A percentile compares a stretch with the other conserved stretches of the same genome.
These are phyloP conservation scores for Liposcelis brunnea DNA, from an alignment of 2,888 invertebrate species.

Conservation along the genomic window DNA sequence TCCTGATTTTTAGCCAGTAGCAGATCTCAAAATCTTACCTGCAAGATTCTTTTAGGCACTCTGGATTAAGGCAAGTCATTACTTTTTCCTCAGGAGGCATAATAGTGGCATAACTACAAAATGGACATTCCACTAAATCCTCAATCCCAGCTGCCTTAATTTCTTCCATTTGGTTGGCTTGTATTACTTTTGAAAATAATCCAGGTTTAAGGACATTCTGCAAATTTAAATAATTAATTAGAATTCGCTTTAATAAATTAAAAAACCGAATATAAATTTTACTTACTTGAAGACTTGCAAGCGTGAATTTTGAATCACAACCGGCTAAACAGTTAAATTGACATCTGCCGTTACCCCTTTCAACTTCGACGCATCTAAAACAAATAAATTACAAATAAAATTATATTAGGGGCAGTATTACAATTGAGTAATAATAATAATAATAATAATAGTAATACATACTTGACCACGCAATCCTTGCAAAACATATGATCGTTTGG, in stretches of 20 bases:
- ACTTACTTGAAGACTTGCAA: constrained; percentile 24
- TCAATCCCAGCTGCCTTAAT: constrained; percentile 34
- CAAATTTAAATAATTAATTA: constrained; percentile 15
- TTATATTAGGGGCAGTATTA: background rate
- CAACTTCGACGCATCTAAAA: constrained; percentile 24
- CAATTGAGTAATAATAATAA: background rate
- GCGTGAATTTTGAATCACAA: constrained; percentile 24
- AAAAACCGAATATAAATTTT: no score
- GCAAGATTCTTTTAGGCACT: constrained; percentile 39
- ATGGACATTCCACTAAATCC: constrained; percentile 36
- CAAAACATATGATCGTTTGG: constrained; percentile 31
- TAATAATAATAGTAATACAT: no score
- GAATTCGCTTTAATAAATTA: background rate
- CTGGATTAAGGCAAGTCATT: constrained; percentile 36
- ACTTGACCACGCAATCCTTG: constrained; percentile 25
- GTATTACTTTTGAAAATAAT: constrained; percentile 30
- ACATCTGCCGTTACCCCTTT: constrained; percentile 26
- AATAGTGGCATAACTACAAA: constrained; percentile 37
- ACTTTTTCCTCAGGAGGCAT: constrained; percentile 27
- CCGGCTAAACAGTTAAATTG: constrained; percentile 29
- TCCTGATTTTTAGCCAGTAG: no score
- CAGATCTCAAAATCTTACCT: constrained; percentile 19
- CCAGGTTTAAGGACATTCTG: constrained; percentile 26
- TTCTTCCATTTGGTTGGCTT: constrained; percentile 33
- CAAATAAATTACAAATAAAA: constrained; percentile 2